Base-by-base conservation (phyloP, 1,140 invertebrate species). In the Drosophila arizonae region DNA sequence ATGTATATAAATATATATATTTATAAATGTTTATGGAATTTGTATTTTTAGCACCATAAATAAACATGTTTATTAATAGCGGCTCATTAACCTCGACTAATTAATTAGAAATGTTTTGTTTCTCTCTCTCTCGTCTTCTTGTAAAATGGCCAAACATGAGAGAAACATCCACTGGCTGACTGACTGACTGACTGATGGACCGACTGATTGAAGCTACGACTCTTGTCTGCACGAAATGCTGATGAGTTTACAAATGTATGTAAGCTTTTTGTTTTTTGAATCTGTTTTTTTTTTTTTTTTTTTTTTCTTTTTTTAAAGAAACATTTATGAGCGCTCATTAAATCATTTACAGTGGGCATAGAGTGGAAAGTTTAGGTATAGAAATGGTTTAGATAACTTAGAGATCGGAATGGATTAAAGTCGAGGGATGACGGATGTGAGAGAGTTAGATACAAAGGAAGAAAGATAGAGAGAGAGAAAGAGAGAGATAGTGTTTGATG, bases 61-160 rank as follows among this genome's bases (percentile, higher is more conserved):
- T 88, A 87, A 87, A 52, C 84, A 66, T 88, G 87, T 85, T 82
- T 87, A 87, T 87, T 88, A 88, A 87, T 87, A 72, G 84, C 84
- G 71, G 76, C 82, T 77, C 82, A 87, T 87, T 87, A 87, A 82
- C 82, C 82, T 71, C 84, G 72, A 87, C 84, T 87, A 82, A 87
- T 87, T 87, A 87, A 87, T 87, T 88, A 82, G 77, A 77, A 87
- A 87, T 82, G 64, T 71, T 41, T 54, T 57, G 41, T 33, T 45
- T 70, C 6, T 33, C 33, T 33, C 30, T 33, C 8, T 9, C 9
- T 1, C 33, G 5, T 33, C 21, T 39, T 48, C 30, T 24, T 28
- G 61, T 57, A 65, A 71, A 65, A 64, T n/a, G 30, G 33, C 56
- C 52, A 72, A 62, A 71, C 45, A 68, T 58, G 48, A 62, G 56